phyloP scores from a whole-genome alignment of 2,113 vertebrate species.

The Callipepla californica region DNA sequence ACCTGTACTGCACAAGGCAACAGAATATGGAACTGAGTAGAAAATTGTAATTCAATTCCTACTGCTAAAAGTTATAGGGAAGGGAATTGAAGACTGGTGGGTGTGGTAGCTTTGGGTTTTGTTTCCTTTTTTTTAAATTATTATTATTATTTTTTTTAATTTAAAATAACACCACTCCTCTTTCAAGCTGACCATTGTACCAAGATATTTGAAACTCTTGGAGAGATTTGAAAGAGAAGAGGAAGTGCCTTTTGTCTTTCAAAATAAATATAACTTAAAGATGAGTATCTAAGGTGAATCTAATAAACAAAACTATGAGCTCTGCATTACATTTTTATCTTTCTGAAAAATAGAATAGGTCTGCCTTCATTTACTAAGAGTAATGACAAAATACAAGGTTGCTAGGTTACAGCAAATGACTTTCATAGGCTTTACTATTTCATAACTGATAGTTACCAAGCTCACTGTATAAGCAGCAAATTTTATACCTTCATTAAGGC shows the following conservation, averaged over 20 bases:
- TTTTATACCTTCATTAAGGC: neutral
- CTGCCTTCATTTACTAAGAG: neutral
- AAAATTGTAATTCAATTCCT: conserved; percentile 58
- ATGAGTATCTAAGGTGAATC: neutral
- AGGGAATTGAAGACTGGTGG: neutral
- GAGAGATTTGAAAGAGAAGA: neutral
- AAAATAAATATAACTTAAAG: neutral
- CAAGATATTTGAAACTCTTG: neutral
- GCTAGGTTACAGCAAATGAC: neutral
- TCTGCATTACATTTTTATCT: neutral
- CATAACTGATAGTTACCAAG: neutral
- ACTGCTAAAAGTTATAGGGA: conserved; percentile 21
- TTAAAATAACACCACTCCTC: neutral
- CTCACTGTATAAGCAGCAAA: neutral
- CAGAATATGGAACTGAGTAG: conserved; percentile 48
- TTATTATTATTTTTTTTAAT: neutral
- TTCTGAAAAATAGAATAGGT: neutral
- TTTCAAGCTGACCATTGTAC: neutral
- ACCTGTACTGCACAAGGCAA: conserved; percentile 70
- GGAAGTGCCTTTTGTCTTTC: neutral
- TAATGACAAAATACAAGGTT: neutral
- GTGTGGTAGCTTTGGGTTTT: neutral
- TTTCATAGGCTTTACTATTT: neutral
- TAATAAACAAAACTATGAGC: neutral
- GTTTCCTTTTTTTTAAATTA: too few relatives aligned